Percentiles rank a stretch among this genome's conserved stretches.
These are phyloP conservation scores for Aurelia aurita complex sp. Pacific DNA, from an alignment of 30 jellyfish, hydroid and myxozoan species.

Conservation along the genomic window DNA sequence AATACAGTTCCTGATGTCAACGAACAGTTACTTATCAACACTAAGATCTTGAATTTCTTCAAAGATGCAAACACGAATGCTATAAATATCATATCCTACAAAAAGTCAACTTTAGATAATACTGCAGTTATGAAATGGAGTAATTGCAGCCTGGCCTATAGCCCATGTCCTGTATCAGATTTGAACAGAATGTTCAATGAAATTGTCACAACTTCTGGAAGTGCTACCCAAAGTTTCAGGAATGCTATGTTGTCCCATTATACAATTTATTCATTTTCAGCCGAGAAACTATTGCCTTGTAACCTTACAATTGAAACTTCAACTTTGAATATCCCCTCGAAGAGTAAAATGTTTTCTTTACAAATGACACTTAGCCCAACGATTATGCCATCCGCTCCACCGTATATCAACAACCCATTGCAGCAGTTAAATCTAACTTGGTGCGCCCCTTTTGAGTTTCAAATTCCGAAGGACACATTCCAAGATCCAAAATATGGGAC, in stretches of 20 bases:
- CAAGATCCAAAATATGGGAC: constrained; percentile 59
- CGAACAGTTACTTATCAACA: constrained; percentile 75
- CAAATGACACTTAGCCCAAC: constrained; percentile 35
- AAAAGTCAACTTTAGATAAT: constrained; percentile 20
- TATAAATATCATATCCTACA: constrained; percentile 56
- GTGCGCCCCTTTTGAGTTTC: constrained; percentile 58
- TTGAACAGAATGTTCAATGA: constrained; percentile 18
- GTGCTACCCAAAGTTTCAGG: constrained; percentile 24
- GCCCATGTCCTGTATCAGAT: constrained; percentile 61
- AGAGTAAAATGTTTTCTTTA: not conserved
- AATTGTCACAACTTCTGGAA: constrained; percentile 20
- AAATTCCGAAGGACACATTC: constrained; percentile 50
- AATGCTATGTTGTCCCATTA: constrained; percentile 72
- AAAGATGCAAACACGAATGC: constrained; percentile 66
- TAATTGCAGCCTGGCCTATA: constrained; percentile 77
- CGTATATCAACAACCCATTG: constrained; percentile 27
- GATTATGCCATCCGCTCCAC: constrained; percentile 1
- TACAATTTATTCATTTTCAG: constrained; percentile 1
- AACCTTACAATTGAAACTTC: constrained; percentile 1
- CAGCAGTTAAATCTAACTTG: constrained; percentile 35
- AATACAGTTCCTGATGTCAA: constrained; percentile 75
- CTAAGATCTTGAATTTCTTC: constrained; percentile 67
- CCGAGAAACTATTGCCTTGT: constrained; percentile 48
- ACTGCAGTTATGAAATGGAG: constrained; percentile 64
- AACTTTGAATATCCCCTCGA: not conserved